Conservation (phyloP, 2,888 invertebrate species). For the Drosophila quasianomalipes region DNA sequence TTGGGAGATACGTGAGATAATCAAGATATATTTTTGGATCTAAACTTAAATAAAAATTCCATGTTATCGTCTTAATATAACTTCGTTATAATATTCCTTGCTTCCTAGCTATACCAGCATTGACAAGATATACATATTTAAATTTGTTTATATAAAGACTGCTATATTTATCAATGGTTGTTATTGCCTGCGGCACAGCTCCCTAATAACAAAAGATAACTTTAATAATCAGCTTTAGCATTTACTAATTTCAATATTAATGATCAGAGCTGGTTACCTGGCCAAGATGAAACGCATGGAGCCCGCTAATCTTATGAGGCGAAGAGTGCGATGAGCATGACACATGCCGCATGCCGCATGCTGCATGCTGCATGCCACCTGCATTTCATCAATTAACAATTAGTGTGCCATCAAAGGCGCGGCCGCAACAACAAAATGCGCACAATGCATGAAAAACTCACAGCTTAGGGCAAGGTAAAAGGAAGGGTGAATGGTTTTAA, state of each 20-base stretch:
- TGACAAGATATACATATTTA: not conserved
- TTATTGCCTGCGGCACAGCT: not conserved
- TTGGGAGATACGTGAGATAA: not conserved
- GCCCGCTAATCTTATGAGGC: constrained; percentile 41
- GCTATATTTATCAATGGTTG: not conserved
- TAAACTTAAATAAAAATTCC: not conserved
- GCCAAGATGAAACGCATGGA: constrained; percentile 14
- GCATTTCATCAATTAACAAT: constrained; percentile 77
- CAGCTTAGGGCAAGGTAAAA: not conserved
- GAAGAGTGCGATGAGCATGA: constrained; percentile 43
- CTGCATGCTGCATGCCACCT: constrained; percentile 50
- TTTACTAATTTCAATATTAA: constrained; percentile 35
- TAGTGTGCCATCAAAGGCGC: constrained; percentile 70
- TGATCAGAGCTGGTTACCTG: constrained; percentile 12
- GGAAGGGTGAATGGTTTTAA: not conserved
- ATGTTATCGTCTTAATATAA: no score
- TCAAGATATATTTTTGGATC: not conserved
- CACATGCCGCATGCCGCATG: constrained; percentile 16
- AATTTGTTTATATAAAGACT: not conserved
- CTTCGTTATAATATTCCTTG: not conserved
- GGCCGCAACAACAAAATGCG: constrained; percentile 35
- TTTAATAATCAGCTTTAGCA: constrained; percentile 22
- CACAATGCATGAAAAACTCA: constrained; percentile 24
- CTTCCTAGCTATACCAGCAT: not conserved
- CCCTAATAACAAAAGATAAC: not conserved